Percentiles rank a stretch among this genome's conserved stretches.
phyloP scores from a whole-genome alignment of 2,888 invertebrate genomes.

The Ctena decussata region DNA sequence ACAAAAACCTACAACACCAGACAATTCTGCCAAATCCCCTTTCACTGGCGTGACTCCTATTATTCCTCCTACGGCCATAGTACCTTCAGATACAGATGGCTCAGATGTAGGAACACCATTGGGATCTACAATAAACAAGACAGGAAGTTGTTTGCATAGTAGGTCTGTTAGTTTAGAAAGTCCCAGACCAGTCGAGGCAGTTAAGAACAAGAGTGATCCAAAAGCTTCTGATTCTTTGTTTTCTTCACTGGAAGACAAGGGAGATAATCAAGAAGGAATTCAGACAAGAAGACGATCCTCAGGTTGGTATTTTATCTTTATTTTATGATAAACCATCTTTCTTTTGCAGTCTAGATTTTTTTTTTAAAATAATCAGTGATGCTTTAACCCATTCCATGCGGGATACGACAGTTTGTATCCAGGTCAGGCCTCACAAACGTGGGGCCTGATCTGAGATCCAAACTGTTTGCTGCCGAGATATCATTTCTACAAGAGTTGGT shows the following conservation, averaged over 20 bases:
- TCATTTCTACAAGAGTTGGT: too few relatives aligned
- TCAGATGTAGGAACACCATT: constrained; percentile 52
- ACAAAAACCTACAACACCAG: not conserved
- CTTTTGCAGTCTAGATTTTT: too few relatives aligned
- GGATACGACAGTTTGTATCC: too few relatives aligned
- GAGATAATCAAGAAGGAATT: not conserved
- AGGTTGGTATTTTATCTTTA: not conserved
- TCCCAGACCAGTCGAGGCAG: not conserved
- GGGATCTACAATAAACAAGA: constrained; percentile 67
- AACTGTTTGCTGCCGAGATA: too few relatives aligned
- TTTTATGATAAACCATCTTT: too few relatives aligned
- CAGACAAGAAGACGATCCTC: not conserved
- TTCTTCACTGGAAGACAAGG: constrained; percentile 43
- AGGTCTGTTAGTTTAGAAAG: constrained; percentile 50
- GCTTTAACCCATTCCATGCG: too few relatives aligned
- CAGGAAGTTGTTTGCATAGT: constrained; percentile 54
- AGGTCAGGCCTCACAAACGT: too few relatives aligned
- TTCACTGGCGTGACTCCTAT: not conserved
- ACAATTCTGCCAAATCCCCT: not conserved
- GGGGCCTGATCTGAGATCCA: too few relatives aligned
- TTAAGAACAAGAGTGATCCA: not conserved
- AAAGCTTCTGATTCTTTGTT: constrained; percentile 50
- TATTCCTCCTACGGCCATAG: not conserved
- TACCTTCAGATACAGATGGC: not conserved
- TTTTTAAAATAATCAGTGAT: too few relatives aligned